Evolutionary conservation across 2,888 invertebrate genomes (phyloP), one percentile per base, ranked within the genome.

Genomic region (Taenaris catops): DNA sequence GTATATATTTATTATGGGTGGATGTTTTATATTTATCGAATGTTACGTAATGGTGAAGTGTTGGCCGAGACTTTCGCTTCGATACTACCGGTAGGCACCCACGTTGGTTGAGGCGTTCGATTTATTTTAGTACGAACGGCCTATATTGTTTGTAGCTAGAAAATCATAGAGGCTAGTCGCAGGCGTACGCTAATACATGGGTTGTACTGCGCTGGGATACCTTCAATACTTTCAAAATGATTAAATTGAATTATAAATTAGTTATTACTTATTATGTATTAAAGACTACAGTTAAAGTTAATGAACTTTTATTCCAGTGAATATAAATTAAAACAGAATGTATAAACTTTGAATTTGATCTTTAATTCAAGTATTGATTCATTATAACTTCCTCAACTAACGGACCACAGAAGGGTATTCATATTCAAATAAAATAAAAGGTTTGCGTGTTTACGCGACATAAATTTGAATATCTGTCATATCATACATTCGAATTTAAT

Each of bases 121-220:
- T 67, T 71, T 80, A 78, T 79, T 78, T 80, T 70, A 53, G 72
- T 55, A 49, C 33, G 25, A n/a, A 16, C 41, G 41, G 37, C 38
- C 43, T 46, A 38, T 51, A 51, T 49, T 48, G 47, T 51, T 50
- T 39, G 42, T 41, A 45, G 44, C 42, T 42, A 31, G 55, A 53
- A 54, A 58, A 57, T 55, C 56, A 55, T 58, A 55, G 53, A 51
- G 51, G 50, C 43, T 46, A 51, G 45, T 41, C 40, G 46, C 44
- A 41, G 40, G 53, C 51, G 48, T 52, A 54, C 51, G 58, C 58
- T 56, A 63, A 52, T 56, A 45, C 49, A 53, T 46, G 44, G 45
- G n/a, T 29, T 41, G 38, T 53, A 58, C 49, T 35, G 49, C 53
- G 58, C 42, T 37, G 8, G 10, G 14, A 4, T n/a, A 21, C 18